Evolutionary conservation across 2,888 invertebrate species (phyloP).

Genomic region (Allolobophora icterica): DNA sequence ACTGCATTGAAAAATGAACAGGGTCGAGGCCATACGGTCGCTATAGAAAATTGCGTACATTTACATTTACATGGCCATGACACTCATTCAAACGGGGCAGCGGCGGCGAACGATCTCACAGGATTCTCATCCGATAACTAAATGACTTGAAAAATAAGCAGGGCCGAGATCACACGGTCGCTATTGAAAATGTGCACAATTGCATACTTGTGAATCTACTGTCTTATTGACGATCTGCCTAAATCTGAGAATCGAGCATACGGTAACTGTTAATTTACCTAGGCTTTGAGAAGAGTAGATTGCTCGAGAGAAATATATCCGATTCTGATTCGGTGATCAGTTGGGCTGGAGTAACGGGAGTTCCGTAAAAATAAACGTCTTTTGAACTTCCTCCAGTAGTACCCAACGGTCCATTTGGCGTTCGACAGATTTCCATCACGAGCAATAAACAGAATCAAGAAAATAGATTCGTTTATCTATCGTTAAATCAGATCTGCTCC

Average conservation of each 20-base stretch:
- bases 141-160: too few relatives aligned
- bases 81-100: too few relatives aligned
- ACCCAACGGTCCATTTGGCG: background rate
- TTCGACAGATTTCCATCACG: constrained; percentile 11
- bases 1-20: too few relatives aligned
- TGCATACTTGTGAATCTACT: background rate
- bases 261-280: background rate
- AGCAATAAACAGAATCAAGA: background rate
- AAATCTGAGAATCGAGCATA: background rate
- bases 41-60: too few relatives aligned
- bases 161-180: too few relatives aligned
- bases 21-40: too few relatives aligned
- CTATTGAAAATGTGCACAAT: too few relatives aligned
- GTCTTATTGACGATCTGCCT: background rate
- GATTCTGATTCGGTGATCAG: background rate
- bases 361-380: constrained; percentile 19
- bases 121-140: too few relatives aligned
- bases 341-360: background rate
- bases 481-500: background rate
- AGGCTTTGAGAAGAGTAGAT: constrained; percentile 1
- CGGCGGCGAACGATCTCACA: too few relatives aligned
- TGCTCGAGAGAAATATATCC: background rate
- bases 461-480: background rate
- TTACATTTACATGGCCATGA: too few relatives aligned
- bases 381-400: background rate